phyloP scores from a whole-genome alignment of 2,113 vertebrate genomes.

The Lathamus discolor region DNA sequence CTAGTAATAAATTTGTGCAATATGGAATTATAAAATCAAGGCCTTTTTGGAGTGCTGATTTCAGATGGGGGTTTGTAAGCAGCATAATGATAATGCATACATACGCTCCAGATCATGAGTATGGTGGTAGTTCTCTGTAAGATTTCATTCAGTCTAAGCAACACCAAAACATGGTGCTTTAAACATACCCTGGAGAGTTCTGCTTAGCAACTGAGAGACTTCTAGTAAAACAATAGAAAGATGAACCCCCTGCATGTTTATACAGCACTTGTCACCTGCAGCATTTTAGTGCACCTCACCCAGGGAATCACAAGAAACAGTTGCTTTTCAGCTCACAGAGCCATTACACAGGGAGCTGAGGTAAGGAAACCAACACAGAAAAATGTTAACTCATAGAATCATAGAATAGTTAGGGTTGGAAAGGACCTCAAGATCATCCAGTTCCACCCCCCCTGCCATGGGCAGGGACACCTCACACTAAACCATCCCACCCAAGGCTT shows the following conservation, averaged over 20 bases:
- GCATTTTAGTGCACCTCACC: background rate
- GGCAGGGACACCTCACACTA: no score
- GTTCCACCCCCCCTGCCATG: no score
- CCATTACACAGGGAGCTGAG: background rate
- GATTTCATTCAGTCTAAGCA: background rate
- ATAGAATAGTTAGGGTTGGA: no score
- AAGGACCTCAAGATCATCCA: no score
- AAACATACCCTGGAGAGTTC: background rate
- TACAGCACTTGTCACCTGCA: background rate
- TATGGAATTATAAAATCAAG: background rate
- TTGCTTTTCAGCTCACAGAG: background rate
- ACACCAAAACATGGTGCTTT: background rate
- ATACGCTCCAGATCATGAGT: background rate
- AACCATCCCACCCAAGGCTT: no score
- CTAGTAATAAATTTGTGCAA: background rate
- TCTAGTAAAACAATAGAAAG: background rate
- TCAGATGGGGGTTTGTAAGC: background rate
- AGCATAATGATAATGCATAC: background rate
- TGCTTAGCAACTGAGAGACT: conserved; percentile 3
- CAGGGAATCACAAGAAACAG: background rate
- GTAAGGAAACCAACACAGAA: background rate
- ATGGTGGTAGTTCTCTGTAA: background rate
- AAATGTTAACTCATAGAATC: background rate
- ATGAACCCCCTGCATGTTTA: background rate
- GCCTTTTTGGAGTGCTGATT: background rate